Percentiles rank a stretch among this genome's conserved stretches.
These are phyloP conservation scores for Acrobasis consociella DNA, from an alignment of 2,888 invertebrate genomes.

Conservation along the genomic window DNA sequence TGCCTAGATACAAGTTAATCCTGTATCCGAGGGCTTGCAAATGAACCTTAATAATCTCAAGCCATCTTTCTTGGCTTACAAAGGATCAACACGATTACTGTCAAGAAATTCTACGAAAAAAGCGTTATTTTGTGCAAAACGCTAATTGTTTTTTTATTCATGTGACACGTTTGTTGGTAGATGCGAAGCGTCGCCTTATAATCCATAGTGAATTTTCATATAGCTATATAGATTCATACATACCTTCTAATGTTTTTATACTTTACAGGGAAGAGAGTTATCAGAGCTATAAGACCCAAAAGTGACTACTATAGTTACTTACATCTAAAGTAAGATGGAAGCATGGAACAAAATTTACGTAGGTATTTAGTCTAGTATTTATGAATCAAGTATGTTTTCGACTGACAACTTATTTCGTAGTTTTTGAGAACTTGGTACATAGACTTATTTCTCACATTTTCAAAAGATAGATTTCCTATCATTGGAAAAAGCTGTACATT, in stretches of 20 bases:
- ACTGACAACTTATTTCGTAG: no score
- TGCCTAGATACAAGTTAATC: conserved; percentile 49
- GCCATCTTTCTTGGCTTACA: conserved; percentile 54
- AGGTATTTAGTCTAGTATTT: no score
- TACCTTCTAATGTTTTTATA: no score
- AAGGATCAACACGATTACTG: conserved; percentile 49
- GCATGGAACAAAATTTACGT: no score
- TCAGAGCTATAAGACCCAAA: no score
- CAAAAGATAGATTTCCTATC: neutral
- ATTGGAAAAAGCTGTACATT: conserved; percentile 18
- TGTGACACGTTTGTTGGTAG: neutral
- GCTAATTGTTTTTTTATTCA: conserved; percentile 23
- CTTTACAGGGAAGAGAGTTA: no score
- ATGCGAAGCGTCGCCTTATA: neutral
- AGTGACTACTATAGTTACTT: no score
- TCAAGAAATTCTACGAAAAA: conserved; percentile 31
- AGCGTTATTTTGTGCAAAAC: conserved; percentile 19
- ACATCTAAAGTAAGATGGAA: no score
- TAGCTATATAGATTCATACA: no score
- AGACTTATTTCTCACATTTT: neutral
- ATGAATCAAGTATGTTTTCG: no score
- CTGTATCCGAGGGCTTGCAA: conserved; percentile 52
- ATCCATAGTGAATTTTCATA: no score
- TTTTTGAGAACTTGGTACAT: no score
- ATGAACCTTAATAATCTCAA: conserved; percentile 54